A percentile compares a stretch with the other conserved stretches of the same genome.
Evolutionary conservation across 2,113 vertebrate species (phyloP).

Genomic region (Gnathochromis pfefferi): DNA sequence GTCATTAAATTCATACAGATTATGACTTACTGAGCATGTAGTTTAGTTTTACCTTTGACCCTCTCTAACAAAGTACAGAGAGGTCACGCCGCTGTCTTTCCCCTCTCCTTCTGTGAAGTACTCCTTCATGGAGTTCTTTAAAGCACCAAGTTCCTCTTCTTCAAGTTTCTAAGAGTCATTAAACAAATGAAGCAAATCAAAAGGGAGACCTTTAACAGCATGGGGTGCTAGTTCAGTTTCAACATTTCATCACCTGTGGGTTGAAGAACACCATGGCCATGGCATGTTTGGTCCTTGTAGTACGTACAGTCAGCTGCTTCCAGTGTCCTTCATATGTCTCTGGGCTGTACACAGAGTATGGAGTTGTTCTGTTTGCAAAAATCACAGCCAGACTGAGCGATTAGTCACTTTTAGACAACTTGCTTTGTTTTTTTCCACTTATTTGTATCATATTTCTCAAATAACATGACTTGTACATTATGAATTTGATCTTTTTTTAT

Average conservation of each 20-base stretch:
- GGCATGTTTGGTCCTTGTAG: conserved; percentile 76
- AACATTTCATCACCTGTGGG: conserved; percentile 77
- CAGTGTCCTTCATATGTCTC: conserved; percentile 93
- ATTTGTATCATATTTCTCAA: background rate
- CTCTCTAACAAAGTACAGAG: conserved; percentile 88
- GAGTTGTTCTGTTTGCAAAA: conserved; percentile 74
- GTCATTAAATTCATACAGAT: background rate
- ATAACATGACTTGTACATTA: background rate
- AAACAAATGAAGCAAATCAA: background rate
- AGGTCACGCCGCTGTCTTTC: conserved; percentile 80
- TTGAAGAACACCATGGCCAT: conserved; percentile 93
- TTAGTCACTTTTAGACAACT: background rate
- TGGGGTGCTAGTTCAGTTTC: rapidly evolving
- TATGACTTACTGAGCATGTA: background rate
- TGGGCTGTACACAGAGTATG: conserved; percentile 85
- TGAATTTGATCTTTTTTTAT: background rate
- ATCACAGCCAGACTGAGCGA: background rate
- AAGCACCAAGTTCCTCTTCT: conserved; percentile 68
- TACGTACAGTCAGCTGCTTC: conserved; percentile 93
- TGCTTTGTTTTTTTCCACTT: background rate
- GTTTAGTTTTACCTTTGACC: conserved; percentile 80
- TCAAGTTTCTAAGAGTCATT: conserved; percentile 75
- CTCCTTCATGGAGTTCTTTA: conserved; percentile 78
- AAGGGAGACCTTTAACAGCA: background rate
- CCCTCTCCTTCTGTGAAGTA: conserved; percentile 82